Evolutionary conservation across 2,113 vertebrate genomes (phyloP), one percentile per base, ranked within the genome.

Genomic region (Seriola rivoliana): DNA sequence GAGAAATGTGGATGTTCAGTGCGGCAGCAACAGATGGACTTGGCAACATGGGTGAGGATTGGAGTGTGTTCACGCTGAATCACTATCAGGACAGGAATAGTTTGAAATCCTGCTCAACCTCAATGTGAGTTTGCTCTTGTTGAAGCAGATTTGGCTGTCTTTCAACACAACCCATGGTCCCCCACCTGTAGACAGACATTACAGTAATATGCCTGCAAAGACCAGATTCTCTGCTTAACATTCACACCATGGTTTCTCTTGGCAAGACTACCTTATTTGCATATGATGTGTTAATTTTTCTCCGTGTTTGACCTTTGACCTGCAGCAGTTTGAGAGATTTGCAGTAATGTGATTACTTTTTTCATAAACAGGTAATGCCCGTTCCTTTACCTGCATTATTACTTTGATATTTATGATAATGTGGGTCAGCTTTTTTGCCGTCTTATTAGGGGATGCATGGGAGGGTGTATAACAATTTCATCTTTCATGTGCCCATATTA

Each of bases 11-110:
- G 55, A 71, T 63, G 63, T 71, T 88, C 55, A 14, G 80, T 79
- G 70, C 25, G 23, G 60, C 25, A 83, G 84, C 85, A 88, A 82
- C 91, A 92, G 89, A 93, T 94, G 91, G 90, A 65, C 78, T 55
- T 82, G 85, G 78, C 81, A 75, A 32, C 11, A 8, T 5, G 13
- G 64, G 36, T n/a, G 57, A 50, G 42, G 63, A 34, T 34, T 29
- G 44, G 40, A 74, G 59, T 69, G 52, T 68, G 66, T 85, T 88
- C 50, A n/a, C 62, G 42, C 59, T 29, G 52, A 83, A 68, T 75
- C 67, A n/a, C 64, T 67, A 42, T 87, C 81, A 66, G 88, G 88
- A 78, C 57, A 78, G 71, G 72, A 90, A 75, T 88, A 91, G 87
- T 80, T 90, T 91, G 81, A 91, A 86, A 87, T 85, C 54, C 76